Conservation (phyloP, 1,140 invertebrate species). For the Drosophila dunni region DNA sequence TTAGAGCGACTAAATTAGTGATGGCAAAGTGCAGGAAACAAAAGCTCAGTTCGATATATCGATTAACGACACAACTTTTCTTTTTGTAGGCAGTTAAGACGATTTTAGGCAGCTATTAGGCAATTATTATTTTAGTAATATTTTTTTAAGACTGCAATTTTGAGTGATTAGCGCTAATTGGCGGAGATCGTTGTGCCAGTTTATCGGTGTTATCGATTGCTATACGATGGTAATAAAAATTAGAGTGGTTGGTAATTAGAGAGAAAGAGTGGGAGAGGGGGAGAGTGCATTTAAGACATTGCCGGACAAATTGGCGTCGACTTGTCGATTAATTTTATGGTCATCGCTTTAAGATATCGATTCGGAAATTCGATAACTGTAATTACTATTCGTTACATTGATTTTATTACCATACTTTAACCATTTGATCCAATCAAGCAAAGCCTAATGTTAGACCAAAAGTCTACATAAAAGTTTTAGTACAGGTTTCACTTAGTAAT, state of each 20-base stretch:
- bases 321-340: not conserved
- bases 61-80: not conserved
- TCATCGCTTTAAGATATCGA: not conserved
- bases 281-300: not conserved
- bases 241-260: too few species aligned
- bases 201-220: not conserved
- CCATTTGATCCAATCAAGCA: not conserved
- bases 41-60: not conserved
- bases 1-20: constrained; percentile 27
- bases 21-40: not conserved
- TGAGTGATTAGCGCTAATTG: not conserved
- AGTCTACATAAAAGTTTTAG: too few species aligned
- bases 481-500: too few species aligned
- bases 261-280: too few species aligned
- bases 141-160: not conserved
- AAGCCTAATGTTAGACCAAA: too few species aligned
- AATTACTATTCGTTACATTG: not conserved
- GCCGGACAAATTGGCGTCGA: not conserved
- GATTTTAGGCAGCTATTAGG: not conserved
- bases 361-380: not conserved
- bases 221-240: not conserved
- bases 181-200: not conserved
- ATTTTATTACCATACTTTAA: not conserved
- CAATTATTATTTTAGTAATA: not conserved
- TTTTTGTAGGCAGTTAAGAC: too few species aligned